Conservation (phyloP, 1,140 invertebrate species). For the Megalopta genalis region DNA sequence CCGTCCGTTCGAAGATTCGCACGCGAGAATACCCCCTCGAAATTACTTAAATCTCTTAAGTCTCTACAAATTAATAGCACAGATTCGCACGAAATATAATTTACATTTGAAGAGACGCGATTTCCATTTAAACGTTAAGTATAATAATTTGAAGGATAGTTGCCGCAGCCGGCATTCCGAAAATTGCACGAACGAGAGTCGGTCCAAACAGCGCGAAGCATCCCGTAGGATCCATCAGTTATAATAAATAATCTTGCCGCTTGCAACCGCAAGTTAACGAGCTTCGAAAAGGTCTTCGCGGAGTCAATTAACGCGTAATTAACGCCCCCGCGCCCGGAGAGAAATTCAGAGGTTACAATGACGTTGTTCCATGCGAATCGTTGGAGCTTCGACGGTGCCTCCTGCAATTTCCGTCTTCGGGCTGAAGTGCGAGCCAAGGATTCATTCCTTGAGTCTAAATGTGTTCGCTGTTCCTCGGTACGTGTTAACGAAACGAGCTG, state of each 20-base stretch:
- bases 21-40: too few relatives aligned
- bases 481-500: constrained; percentile 43
- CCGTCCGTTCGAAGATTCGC: too few relatives aligned
- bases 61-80: too few relatives aligned
- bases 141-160: too few relatives aligned
- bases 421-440: neutral
- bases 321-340: too few relatives aligned
- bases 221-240: neutral
- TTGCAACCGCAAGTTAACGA: neutral
- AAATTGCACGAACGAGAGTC: too few relatives aligned
- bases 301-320: constrained; percentile 7
- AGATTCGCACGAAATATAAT: too few relatives aligned
- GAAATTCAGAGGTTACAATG: neutral
- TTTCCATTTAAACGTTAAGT: too few relatives aligned
- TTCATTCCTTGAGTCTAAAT: constrained; percentile 20
- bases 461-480: neutral
- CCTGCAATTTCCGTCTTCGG: constrained; percentile 19
- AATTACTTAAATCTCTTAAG: too few relatives aligned
- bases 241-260: neutral
- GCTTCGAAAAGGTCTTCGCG: neutral
- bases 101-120: too few relatives aligned
- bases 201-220: too few relatives aligned
- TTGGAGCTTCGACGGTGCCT: neutral
- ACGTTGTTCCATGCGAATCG: constrained; percentile 17
- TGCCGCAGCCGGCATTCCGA: too few relatives aligned